These are phyloP conservation scores for Aromia moschata DNA, from an alignment of 2,888 invertebrate species.

Conservation along the genomic window DNA sequence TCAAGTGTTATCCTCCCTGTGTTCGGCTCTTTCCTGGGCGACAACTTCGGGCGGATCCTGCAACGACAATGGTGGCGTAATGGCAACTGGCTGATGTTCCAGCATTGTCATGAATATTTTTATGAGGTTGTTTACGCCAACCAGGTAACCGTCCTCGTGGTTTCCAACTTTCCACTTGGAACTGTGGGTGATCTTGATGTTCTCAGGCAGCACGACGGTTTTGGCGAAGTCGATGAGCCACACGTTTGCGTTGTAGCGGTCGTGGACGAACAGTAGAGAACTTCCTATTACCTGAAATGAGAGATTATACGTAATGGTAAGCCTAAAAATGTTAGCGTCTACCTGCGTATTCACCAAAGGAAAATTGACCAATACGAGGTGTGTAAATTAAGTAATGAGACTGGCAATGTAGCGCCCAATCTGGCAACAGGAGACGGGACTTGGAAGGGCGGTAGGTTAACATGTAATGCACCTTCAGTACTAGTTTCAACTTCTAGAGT, in stretches of 20 bases:
- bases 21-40: slow-evolving; percentile 13
- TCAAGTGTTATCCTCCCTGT: slow-evolving; percentile 37
- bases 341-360: too few species aligned
- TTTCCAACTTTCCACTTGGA: slow-evolving; percentile 93
- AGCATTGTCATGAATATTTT: slow-evolving; percentile 79
- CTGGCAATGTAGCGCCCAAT: too few species aligned
- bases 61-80: slow-evolving; percentile 56
- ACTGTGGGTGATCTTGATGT: slow-evolving; percentile 79
- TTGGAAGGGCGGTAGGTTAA: too few species aligned
- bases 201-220: slow-evolving; percentile 82
- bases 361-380: too few species aligned
- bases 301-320: neutral
- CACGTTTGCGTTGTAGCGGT: slow-evolving; percentile 84
- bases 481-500: too few species aligned
- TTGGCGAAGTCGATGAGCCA: slow-evolving; percentile 99
- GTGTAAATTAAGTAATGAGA: too few species aligned
- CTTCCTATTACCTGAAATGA: slow-evolving; percentile 83
- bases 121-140: slow-evolving; percentile 90
- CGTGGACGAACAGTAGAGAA: slow-evolving; percentile 94
- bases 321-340: too few species aligned
- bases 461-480: too few species aligned
- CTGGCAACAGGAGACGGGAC: too few species aligned
- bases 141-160: slow-evolving; percentile 95
- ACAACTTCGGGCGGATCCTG: slow-evolving; percentile 51
- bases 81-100: slow-evolving; percentile 59